Conservation (phyloP, 2,797 vertebrate species). For the Malurus splendens region DNA sequence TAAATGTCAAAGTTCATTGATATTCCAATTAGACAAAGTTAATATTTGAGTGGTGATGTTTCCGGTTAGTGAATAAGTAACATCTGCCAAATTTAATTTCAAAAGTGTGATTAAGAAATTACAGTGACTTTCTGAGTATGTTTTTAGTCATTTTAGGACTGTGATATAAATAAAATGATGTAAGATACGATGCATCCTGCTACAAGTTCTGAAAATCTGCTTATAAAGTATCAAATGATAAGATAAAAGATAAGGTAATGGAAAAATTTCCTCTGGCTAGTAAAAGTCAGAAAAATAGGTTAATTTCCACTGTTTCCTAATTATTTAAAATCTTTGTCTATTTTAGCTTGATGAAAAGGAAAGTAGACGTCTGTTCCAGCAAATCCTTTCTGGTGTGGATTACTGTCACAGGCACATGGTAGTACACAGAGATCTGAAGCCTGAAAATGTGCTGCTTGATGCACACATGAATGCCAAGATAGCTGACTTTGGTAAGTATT, state of each 20-base stretch:
- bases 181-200: background rate
- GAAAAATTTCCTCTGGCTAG: background rate
- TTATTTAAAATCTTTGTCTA: conserved; percentile 5
- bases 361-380: conserved; percentile 94
- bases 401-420: conserved; percentile 99
- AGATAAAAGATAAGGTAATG: background rate
- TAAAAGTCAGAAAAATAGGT: background rate
- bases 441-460: conserved; percentile 95
- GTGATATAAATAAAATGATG: background rate
- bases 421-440: conserved; percentile 96
- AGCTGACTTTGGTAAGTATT: conserved; percentile 91
- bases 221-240: background rate
- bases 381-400: conserved; percentile 97
- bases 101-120: background rate
- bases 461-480: conserved; percentile 99
- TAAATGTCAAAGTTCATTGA: background rate
- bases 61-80: background rate
- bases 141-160: background rate
- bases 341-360: conserved; percentile 95
- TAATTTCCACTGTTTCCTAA: background rate
- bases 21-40: background rate
- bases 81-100: background rate
- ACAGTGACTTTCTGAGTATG: background rate
- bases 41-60: background rate
- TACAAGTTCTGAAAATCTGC: background rate